Percentiles rank a stretch among this genome's conserved stretches.
These are phyloP conservation scores for Tachysurus fulvidraco DNA, from an alignment of 2,113 vertebrate genomes.

Conservation along the genomic window DNA sequence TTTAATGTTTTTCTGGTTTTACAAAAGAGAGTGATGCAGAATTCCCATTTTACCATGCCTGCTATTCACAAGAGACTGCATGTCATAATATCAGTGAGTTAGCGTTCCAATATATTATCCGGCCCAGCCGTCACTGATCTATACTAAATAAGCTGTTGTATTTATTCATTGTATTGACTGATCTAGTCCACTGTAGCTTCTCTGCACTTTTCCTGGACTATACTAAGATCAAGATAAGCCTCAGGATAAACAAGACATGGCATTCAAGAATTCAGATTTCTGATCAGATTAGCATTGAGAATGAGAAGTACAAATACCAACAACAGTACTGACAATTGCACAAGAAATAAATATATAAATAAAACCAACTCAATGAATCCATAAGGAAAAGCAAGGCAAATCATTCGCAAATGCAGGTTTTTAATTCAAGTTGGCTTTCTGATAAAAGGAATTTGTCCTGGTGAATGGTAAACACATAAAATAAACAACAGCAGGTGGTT, in stretches of 20 bases:
- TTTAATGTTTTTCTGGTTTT: not conserved
- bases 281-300: not conserved
- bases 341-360: not conserved
- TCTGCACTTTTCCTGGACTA: not conserved
- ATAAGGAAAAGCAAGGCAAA: not conserved
- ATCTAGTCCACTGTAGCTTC: not conserved
- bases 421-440: not conserved
- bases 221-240: not conserved
- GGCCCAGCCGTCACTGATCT: not conserved
- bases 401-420: not conserved
- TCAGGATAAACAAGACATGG: not conserved
- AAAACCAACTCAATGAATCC: not conserved
- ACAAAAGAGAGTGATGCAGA: not conserved
- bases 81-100: not conserved
- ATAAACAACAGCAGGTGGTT: not conserved
- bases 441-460: not conserved
- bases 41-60: not conserved
- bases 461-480: not conserved
- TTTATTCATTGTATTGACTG: not conserved
- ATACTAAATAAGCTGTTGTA: not conserved
- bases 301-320: not conserved
- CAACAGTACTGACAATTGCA: not conserved
- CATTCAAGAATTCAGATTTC: not conserved
- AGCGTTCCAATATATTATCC: not conserved
- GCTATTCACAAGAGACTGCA: not conserved